phyloP scores from a whole-genome alignment of 2,113 vertebrate genomes.

The Perca flavescens region DNA sequence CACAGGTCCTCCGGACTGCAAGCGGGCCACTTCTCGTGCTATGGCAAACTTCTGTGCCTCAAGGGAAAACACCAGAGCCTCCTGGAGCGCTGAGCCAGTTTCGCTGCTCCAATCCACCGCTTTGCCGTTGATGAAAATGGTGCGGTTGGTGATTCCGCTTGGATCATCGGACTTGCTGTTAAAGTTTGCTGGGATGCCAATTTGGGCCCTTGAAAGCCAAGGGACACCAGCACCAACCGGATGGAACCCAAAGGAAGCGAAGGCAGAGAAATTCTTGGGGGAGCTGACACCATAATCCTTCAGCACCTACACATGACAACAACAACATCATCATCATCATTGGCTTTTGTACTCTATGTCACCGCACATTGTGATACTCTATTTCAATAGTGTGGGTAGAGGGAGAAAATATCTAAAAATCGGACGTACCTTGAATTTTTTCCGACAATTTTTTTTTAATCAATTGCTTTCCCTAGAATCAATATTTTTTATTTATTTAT shows the following conservation, averaged over 20 bases:
- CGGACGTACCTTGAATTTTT: too few relatives aligned
- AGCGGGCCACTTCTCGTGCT: slow-evolving; percentile 88
- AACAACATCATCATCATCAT: not conserved
- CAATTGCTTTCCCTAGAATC: too few relatives aligned
- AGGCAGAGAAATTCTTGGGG: slow-evolving; percentile 82
- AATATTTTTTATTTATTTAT: too few relatives aligned
- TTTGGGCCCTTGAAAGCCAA: slow-evolving; percentile 88
- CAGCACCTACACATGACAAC: slow-evolving; percentile 78
- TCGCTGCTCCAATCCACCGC: slow-evolving; percentile 88
- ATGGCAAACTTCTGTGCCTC: slow-evolving; percentile 92
- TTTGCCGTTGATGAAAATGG: slow-evolving; percentile 86
- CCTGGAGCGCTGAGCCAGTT: slow-evolving; percentile 81
- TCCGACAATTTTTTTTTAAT: too few relatives aligned
- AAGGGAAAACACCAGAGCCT: slow-evolving; percentile 87
- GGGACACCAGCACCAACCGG: slow-evolving; percentile 91
- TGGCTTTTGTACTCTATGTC: not conserved
- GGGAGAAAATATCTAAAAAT: too few relatives aligned
- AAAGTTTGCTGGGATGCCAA: slow-evolving; percentile 93
- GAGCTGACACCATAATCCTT: slow-evolving; percentile 81
- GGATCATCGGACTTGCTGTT: slow-evolving; percentile 80
- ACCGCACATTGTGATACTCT: not conserved
- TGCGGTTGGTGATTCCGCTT: slow-evolving; percentile 82
- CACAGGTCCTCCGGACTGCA: slow-evolving; percentile 82
- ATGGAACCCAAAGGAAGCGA: slow-evolving; percentile 91
- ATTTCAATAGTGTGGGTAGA: too few relatives aligned